These are phyloP conservation scores for Mycalesis mineus DNA, from an alignment of 2,888 invertebrate species.

Conservation along the genomic window DNA sequence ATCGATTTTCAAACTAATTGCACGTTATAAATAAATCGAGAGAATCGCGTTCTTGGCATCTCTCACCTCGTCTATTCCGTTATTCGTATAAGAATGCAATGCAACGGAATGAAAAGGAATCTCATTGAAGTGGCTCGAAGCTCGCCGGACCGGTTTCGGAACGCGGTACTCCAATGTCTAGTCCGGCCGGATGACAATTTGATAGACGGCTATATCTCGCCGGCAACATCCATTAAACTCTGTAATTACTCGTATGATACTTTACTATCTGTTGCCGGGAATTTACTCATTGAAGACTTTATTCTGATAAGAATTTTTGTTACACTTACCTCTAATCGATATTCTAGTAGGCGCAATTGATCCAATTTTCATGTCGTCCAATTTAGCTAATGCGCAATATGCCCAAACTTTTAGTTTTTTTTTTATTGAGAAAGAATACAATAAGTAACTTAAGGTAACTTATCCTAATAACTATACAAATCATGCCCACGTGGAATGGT, in stretches of 20 bases:
- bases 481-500: too few relatives aligned
- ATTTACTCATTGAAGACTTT: not conserved
- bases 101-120: constrained; percentile 75
- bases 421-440: too few relatives aligned
- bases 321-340: too few relatives aligned
- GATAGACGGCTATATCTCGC: constrained; percentile 51
- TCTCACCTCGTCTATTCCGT: constrained; percentile 61
- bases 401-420: not conserved
- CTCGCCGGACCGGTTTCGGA: constrained; percentile 64
- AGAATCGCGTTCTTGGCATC: constrained; percentile 44
- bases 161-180: constrained; percentile 55
- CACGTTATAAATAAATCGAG: constrained; percentile 28
- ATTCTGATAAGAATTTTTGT: not conserved
- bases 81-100: constrained; percentile 75
- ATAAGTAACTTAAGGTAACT: too few relatives aligned
- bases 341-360: not conserved
- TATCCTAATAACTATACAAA: too few relatives aligned
- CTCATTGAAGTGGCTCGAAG: constrained; percentile 70
- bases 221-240: constrained; percentile 29
- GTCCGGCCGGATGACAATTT: constrained; percentile 61
- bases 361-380: too few relatives aligned
- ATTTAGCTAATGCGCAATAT: too few relatives aligned
- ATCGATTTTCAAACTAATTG: constrained; percentile 27
- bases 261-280: constrained; percentile 26
- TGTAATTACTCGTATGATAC: constrained; percentile 19